A percentile compares a stretch with the other conserved stretches of the same genome.
These are phyloP conservation scores for Metellina segmentata DNA, from an alignment of 2,888 invertebrate species.

Conservation along the genomic window DNA sequence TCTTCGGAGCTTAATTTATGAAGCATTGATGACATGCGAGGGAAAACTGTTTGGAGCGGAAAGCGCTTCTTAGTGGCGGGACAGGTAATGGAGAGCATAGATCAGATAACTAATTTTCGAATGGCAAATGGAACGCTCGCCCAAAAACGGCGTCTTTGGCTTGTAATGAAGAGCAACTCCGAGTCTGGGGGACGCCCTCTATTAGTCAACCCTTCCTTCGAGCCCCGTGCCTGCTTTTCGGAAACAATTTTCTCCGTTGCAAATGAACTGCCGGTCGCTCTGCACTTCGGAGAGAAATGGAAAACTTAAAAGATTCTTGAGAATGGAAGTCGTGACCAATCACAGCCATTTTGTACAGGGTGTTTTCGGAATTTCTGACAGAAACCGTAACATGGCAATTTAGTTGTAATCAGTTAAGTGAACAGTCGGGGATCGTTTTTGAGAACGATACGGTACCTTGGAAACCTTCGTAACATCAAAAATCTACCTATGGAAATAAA, in stretches of 20 bases:
- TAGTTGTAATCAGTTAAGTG: too few relatives aligned
- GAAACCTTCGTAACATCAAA: too few relatives aligned
- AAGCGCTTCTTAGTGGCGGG: not conserved
- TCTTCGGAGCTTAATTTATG: not conserved
- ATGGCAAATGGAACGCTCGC: conserved; percentile 45
- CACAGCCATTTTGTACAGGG: too few relatives aligned
- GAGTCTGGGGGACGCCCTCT: not conserved
- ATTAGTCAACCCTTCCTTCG: not conserved
- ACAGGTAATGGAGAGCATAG: conserved; percentile 42
- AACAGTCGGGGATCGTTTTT: too few relatives aligned
- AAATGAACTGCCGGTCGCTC: not conserved
- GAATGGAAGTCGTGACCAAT: too few relatives aligned
- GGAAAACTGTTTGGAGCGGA: not conserved
- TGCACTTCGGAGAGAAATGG: not conserved
- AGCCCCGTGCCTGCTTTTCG: not conserved
- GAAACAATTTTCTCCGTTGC: not conserved
- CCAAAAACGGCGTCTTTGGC: not conserved
- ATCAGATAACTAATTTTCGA: conserved; percentile 58
- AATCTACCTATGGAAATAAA: too few relatives aligned
- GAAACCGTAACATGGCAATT: too few relatives aligned
- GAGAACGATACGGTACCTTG: too few relatives aligned
- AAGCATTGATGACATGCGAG: not conserved
- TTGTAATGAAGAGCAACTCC: not conserved
- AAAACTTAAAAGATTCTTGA: not conserved
- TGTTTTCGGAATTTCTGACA: too few relatives aligned